Base-by-base conservation (phyloP, 1,140 invertebrate genomes). In the Bemisia tabaci region DNA sequence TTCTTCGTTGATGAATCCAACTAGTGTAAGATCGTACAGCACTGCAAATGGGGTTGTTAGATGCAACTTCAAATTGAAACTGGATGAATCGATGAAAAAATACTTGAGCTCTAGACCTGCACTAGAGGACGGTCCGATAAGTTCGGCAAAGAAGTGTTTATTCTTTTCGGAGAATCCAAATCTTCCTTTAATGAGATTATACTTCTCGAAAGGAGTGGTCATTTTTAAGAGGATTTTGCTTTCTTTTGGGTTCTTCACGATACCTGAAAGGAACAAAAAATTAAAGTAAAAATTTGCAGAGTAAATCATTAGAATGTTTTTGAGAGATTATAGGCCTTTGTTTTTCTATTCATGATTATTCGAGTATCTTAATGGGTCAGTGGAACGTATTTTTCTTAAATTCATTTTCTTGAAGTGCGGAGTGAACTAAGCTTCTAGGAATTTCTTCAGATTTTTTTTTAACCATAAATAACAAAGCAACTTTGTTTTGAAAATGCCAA, bases 1-100 rank as follows among this genome's bases (percentile, higher is more conserved):
- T 73, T 87, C 82, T 0, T 78, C 75, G 59, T 80, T 80, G 23
- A 87, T 73, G 75, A 87, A 87, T 0, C 81, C 85, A 1, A 83
- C 78, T 1, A 87, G 48, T 12, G 88, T 78, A 0, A 84, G 77
- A 70, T 83, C 81, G 67, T 84, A 84, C 11, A 90, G 74, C 59
- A 84, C 78, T 62, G 87, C 85, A 59, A 91, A 79, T 2, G 89
- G 87, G 1, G 89, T 84, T 0, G 86, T 87, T 0, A 90, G 70
- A 66, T 84, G 82, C 0, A 90, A 78, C 68, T 85, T 87, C 0
- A 90, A 74, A 75, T 91, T 82, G 72, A 90, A 91, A 72, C 88
- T 80, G 59, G 82, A 81, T 1, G 77, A 70, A 22, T 83, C 68
- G 2, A 82, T 82, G 1, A 86, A 81, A 1, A 87, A 69, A 22